These are phyloP conservation scores for Hydractinia echinata DNA, from an alignment of 30 jellyfish, hydroid and myxozoan genomes.

Conservation along the genomic window DNA sequence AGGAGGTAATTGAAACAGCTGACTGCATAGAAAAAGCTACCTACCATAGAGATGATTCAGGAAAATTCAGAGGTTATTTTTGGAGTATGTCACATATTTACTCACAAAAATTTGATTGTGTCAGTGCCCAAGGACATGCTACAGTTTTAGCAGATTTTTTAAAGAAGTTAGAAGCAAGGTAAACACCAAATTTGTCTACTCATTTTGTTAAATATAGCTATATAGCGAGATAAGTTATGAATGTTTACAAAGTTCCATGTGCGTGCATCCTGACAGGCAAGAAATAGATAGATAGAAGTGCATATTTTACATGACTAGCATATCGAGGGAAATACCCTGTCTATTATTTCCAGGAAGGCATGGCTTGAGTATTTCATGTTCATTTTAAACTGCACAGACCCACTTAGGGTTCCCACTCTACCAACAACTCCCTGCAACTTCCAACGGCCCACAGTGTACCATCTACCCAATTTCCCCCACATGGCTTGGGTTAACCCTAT, in stretches of 20 bases:
- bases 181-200: background rate
- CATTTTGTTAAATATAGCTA: no score
- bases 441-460: no score
- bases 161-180: constrained; percentile 58
- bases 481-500: background rate
- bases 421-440: no score
- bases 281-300: no score
- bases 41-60: constrained; percentile 53
- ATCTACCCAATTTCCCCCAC: background rate
- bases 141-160: constrained; percentile 48
- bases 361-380: no score
- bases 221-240: no score
- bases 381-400: background rate
- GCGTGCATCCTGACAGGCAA: no score
- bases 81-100: constrained; percentile 72
- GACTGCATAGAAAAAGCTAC: constrained; percentile 48
- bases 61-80: constrained; percentile 60
- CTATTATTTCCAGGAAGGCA: no score
- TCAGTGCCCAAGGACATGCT: constrained; percentile 87
- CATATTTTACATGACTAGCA: no score
- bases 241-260: no score
- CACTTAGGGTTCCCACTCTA: no score
- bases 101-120: constrained; percentile 72
- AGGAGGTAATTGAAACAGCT: constrained; percentile 66
- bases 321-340: no score